Percentiles rank a stretch among this genome's conserved stretches.
These are phyloP conservation scores for Fistularia commersonii DNA, from an alignment of 2,797 vertebrate genomes.

Conservation along the genomic window DNA sequence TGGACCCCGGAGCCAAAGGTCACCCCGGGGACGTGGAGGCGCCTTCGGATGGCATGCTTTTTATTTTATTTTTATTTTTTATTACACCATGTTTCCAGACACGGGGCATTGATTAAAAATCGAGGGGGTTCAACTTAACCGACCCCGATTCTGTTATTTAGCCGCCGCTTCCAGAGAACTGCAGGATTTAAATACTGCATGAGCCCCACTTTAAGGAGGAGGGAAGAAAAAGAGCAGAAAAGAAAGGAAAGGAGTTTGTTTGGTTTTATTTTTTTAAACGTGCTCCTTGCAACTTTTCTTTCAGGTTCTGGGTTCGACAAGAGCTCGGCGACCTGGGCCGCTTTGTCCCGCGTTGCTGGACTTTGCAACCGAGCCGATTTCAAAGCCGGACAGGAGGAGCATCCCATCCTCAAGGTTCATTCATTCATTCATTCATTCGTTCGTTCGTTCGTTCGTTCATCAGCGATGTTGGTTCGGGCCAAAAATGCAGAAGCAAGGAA, in stretches of 20 bases:
- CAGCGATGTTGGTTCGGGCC: no score
- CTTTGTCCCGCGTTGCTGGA: conserved; percentile 82
- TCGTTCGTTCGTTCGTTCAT: no score
- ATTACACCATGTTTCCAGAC: no score
- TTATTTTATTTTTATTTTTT: no score
- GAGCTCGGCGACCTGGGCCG: conserved; percentile 84
- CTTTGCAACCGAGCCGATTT: conserved; percentile 91
- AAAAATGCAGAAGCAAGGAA: no score
- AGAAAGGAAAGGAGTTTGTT: no score
- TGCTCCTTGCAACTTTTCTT: conserved; percentile 28
- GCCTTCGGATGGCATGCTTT: no score
- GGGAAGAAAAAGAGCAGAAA: conserved; percentile 8
- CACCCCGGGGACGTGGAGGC: no score
- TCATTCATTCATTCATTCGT: no score
- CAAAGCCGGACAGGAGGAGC: conserved; percentile 80
- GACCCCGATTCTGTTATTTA: conserved; percentile 43
- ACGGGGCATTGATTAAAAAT: conserved; percentile 30
- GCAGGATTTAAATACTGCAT: conserved; percentile 48
- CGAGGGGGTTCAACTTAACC: conserved; percentile 24
- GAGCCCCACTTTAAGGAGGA: conserved; percentile 20
- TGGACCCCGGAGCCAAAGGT: no score
- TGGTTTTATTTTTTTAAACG: no score
- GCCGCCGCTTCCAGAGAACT: conserved; percentile 23
- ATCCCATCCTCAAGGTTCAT: conserved; percentile 83
- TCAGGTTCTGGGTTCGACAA: conserved; percentile 88